These are phyloP conservation scores for Urosaurus nigricauda DNA, from an alignment of 2,797 vertebrate species.

Conservation along the genomic window DNA sequence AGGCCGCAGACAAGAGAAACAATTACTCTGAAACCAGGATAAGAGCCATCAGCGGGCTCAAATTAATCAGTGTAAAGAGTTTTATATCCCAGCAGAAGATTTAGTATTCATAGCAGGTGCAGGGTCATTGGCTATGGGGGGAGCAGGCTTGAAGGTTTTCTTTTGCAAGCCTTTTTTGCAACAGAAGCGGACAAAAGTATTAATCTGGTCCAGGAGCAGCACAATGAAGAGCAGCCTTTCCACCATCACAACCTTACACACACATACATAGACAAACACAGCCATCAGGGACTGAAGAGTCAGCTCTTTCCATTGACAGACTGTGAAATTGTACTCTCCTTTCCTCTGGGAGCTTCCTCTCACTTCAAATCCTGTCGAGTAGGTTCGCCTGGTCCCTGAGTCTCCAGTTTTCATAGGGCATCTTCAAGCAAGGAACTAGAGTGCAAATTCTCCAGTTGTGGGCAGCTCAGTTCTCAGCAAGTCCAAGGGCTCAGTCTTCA, in stretches of 20 bases:
- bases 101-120: constrained; percentile 63
- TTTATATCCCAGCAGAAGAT: constrained; percentile 40
- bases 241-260: not conserved
- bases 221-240: not conserved
- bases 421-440: no score
- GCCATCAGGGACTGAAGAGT: no score
- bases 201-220: not conserved
- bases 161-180: constrained; percentile 1
- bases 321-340: not conserved
- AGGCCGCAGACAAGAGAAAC: constrained; percentile 78
- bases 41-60: constrained; percentile 68
- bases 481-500: no score
- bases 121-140: not conserved
- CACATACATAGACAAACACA: no score
- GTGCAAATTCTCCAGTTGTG: no score
- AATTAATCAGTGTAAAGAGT: constrained; percentile 67
- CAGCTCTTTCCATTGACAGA: not conserved
- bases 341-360: no score
- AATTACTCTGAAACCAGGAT: constrained; percentile 77
- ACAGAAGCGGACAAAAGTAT: not conserved
- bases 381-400: no score
- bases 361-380: no score
- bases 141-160: not conserved
- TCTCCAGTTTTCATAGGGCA: no score
- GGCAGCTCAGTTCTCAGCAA: no score